Evolutionary conservation across 2,113 vertebrate genomes (phyloP), one percentile per base, ranked within the genome.

Genomic region (Perca flavescens): DNA sequence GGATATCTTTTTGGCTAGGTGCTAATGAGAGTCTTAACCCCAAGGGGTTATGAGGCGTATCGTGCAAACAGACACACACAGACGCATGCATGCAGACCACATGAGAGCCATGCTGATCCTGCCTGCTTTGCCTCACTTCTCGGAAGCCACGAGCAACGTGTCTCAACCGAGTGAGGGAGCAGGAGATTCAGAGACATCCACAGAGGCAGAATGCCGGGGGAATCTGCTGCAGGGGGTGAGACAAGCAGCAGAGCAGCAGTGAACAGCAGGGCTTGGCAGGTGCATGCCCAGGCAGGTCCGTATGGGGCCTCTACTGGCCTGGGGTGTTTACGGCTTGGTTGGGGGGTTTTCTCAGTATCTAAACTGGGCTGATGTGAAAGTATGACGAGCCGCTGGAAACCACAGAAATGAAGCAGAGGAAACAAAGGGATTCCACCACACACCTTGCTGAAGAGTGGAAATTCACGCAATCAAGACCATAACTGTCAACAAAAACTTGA

Each of bases 271-370:
- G 91, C 91, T 94, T 90, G 92, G 92, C 93, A 94, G 92, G 94
- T 93, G 94, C 92, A 62, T 92, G 95, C 91, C 91, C 79, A 31
- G 90, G 89, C 94, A 94, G 79, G 95, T 91, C 84, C 25, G 72
- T 7, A 66, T 58, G 85, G 90, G 94, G 92, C 94, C 94, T 93
- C 93, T 89, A 68, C 65, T 90, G 89, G 83, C 90, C 93, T 65
- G 36, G 21, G 80, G 87, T 25, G 57, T 79, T 86, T 89, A 79
- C 49, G 65, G 79, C 86, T 78, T 34, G 77, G 89, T 87, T 92
- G 84, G 86, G 87, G 86, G 86, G 79, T 84, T 92, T 89, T 91
- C 81, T 90, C 76, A 34, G 70, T 75, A 79, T 79, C 83, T 62
- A 79, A 80, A 92, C 68, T 52, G 67, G 76, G 79, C 77, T 89